phyloP scores from a whole-genome alignment of 1,140 invertebrate genomes.

The Camponotus pennsylvanicus region DNA sequence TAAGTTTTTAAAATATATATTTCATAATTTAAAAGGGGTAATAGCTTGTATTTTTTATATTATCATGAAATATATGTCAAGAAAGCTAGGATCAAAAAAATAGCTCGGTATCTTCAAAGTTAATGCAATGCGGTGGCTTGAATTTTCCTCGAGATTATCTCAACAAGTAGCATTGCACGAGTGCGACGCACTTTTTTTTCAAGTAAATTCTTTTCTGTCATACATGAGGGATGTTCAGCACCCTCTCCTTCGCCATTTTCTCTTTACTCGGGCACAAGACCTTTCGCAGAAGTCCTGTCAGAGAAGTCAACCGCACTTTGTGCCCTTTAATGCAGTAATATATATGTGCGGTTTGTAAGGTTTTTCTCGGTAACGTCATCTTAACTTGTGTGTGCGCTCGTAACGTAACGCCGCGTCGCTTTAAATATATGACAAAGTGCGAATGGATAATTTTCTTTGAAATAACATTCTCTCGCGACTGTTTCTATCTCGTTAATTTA shows the following conservation, averaged over 20 bases:
- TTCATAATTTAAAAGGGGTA: too few species aligned
- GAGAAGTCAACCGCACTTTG: slow-evolving; percentile 67
- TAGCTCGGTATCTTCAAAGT: neutral
- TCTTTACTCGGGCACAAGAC: slow-evolving; percentile 70
- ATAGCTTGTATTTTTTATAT: too few species aligned
- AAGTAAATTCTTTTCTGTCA: too few species aligned
- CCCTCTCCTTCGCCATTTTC: neutral
- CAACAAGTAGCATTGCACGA: slow-evolving; percentile 2
- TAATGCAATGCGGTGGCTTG: neutral
- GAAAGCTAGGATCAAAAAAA: neutral
- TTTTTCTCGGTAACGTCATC: neutral
- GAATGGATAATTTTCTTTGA: neutral
- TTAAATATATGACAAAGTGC: slow-evolving; percentile 19
- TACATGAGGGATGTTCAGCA: too few species aligned
- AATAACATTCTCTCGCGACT: too few species aligned
- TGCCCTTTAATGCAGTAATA: slow-evolving; percentile 35
- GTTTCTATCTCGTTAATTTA: too few species aligned
- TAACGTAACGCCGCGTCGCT: neutral
- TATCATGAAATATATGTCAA: too few species aligned
- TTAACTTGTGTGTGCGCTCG: too few species aligned
- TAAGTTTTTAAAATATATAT: too few species aligned
- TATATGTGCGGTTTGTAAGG: slow-evolving; percentile 27
- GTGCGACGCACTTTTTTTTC: too few species aligned
- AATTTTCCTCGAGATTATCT: neutral
- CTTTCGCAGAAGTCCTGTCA: slow-evolving; percentile 69